These are phyloP conservation scores for Eubasilissa regina DNA, from an alignment of 1,140 invertebrate genomes.

Conservation along the genomic window DNA sequence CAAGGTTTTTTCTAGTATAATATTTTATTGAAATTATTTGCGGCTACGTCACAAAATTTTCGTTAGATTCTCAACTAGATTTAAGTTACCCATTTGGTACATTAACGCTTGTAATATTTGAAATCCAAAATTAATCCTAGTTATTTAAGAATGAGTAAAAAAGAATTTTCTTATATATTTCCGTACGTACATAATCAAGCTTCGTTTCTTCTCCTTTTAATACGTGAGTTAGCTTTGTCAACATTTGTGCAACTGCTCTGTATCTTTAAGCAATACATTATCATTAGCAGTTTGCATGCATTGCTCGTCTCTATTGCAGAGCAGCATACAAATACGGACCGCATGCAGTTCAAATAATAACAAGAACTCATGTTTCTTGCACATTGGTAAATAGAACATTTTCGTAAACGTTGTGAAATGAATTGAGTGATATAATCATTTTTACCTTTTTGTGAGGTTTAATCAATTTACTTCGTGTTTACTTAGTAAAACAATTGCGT, in stretches of 20 bases:
- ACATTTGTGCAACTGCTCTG: neutral
- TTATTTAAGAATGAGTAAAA: neutral
- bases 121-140: neutral
- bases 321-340: neutral
- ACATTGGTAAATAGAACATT: neutral
- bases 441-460: neutral
- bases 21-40: too few relatives aligned
- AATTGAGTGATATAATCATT: neutral
- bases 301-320: conserved; percentile 22
- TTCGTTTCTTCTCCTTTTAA: neutral
- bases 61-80: neutral
- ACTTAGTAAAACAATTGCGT: neutral
- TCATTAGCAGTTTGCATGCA: conserved; percentile 22
- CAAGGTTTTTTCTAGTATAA: too few relatives aligned
- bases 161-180: neutral
- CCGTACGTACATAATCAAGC: neutral
- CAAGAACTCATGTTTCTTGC: too few relatives aligned
- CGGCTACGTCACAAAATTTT: neutral
- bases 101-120: neutral
- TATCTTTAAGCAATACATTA: conserved; percentile 1
- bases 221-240: neutral
- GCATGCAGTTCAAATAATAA: too few relatives aligned
- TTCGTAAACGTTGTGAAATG: too few relatives aligned
- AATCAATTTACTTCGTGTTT: neutral
- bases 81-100: conserved; percentile 1